These are phyloP conservation scores for Nephrotoma guestfalica DNA, from an alignment of 2,888 invertebrate species.

Conservation along the genomic window DNA sequence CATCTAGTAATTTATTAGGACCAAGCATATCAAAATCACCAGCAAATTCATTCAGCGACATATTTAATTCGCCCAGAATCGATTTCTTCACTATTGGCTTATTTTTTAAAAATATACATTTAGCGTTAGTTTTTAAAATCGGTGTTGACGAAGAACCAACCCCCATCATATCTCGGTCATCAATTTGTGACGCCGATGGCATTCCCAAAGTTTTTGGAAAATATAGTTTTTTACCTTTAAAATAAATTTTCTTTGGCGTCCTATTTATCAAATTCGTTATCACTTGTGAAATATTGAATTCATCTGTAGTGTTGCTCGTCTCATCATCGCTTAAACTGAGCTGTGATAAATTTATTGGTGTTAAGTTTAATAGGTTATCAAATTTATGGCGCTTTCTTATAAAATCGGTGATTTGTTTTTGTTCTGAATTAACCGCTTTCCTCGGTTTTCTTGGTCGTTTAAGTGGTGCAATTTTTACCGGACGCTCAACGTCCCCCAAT, in stretches of 20 bases:
- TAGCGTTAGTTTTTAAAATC: background rate
- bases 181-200: background rate
- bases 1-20: background rate
- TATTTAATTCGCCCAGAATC: background rate
- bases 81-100: background rate
- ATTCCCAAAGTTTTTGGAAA: background rate
- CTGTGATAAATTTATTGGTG: background rate
- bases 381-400: background rate
- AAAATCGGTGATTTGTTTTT: background rate
- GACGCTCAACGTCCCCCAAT: constrained; percentile 10
- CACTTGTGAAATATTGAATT: constrained; percentile 35
- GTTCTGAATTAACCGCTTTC: background rate
- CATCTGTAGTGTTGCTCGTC: constrained; percentile 27
- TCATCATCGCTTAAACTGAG: constrained; percentile 23
- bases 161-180: background rate
- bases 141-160: background rate
- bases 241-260: constrained; percentile 17
- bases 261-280: constrained; percentile 35
- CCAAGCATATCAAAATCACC: background rate
- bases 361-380: background rate
- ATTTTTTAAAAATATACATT: background rate
- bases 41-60: background rate
- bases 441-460: background rate
- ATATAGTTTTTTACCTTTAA: constrained; percentile 19
- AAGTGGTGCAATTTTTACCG: background rate